These are phyloP conservation scores for Lepilemur ruficaudatus DNA, from an alignment of 2,797 vertebrate species.

Conservation along the genomic window DNA sequence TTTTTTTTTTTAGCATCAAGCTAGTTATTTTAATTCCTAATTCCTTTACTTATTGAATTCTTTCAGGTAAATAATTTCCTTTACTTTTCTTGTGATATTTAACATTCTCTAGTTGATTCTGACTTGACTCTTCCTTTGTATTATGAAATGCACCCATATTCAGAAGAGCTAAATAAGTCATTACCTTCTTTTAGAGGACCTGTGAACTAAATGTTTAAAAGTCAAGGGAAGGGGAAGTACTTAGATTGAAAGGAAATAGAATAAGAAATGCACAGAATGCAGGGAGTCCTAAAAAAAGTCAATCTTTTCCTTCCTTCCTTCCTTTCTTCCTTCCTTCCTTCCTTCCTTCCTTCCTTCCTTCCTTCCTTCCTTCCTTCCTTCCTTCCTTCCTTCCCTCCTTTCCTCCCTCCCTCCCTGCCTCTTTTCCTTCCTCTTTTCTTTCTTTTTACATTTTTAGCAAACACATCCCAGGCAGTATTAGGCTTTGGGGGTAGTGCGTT, in stretches of 20 bases:
- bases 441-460: not conserved
- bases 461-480: not conserved
- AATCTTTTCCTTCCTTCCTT: not conserved
- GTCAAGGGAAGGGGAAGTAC: not conserved
- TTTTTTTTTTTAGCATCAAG: not conserved
- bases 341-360: accelerated
- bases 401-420: too few relatives aligned
- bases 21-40: not conserved
- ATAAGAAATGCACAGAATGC: not conserved
- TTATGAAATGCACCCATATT: not conserved
- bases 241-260: not conserved
- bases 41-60: not conserved
- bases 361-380: accelerated
- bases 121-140: not conserved
- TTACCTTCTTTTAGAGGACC: not conserved
- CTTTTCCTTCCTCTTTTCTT: not conserved
- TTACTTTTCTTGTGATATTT: not conserved
- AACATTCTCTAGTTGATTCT: not conserved
- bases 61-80: not conserved
- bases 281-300: not conserved
- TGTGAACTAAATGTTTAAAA: not conserved
- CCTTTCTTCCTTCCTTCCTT: accelerated
- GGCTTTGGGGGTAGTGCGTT: not conserved
- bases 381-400: not conserved
- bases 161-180: not conserved